Base-by-base conservation (phyloP, 2,113 vertebrate genomes). In the Gadus chalcogrammus region DNA sequence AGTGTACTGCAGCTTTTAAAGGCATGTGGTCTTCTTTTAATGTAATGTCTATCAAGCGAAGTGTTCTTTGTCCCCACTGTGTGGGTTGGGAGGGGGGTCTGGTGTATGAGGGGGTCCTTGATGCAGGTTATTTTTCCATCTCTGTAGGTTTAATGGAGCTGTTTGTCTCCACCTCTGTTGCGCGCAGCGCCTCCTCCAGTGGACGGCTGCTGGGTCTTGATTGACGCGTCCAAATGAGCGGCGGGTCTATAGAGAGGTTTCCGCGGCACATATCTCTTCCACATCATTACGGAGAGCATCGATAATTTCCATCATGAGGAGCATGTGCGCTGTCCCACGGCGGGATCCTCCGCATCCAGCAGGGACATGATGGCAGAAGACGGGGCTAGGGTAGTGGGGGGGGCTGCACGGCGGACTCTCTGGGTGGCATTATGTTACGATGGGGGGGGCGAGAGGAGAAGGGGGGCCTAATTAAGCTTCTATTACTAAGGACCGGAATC, bases 281-380 rank as follows among this genome's bases (percentile, higher is more conserved):
- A 77, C 83, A 88, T 89, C 87, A 89, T 88, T 86, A 85, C 76
- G 15, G 79, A 69, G 78, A 86, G 80, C 85, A 85, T 87, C 80
- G 65, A 83, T 88, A 75, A 87, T 89, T 89, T 89, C 85, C 81
- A 58, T 58, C 55, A n/a, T 58, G 55, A 58, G n/a, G 15, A 58
- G 55, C 42, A 13, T 13, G 55, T 13, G 55, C 15, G 55, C 16
- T 17, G 16, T 58, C n/a, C 55, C 55, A 58, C 15, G n/a, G 55
- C n/a, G 55, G 42, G 42, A 12, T 48, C 42, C 42, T 48, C 42
- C 1, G 81, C 87, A 84, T 85, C 82, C 83, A 80, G 85, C 80
- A 68, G 73, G 80, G 85, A 86, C 89, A 86, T 83, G 84, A 88
- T 48, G 42, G 42, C 42, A 48, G 42, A 48, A 48, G n/a, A 17